phyloP scores from a whole-genome alignment of 1,140 invertebrate species.

The Heliconius eleuchia region DNA sequence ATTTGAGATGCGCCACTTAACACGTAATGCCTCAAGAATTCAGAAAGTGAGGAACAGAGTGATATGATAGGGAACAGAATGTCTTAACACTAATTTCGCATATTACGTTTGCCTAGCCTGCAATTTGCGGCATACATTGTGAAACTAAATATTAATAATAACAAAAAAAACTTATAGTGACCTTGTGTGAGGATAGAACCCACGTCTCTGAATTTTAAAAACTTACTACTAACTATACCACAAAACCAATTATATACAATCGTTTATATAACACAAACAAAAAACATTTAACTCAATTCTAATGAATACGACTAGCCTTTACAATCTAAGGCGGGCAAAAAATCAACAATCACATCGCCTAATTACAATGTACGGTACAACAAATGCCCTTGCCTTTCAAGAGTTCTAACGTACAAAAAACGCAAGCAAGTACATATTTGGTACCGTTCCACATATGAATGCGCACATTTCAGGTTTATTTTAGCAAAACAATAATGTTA shows the following conservation, averaged over 20 bases:
- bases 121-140: too few relatives aligned
- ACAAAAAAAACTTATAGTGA: too few relatives aligned
- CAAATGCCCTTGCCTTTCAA: conserved; percentile 8
- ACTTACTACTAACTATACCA: too few relatives aligned
- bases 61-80: too few relatives aligned
- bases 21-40: too few relatives aligned
- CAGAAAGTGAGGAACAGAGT: too few relatives aligned
- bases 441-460: not conserved
- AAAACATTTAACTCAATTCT: conserved; percentile 4
- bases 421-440: not conserved
- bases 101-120: too few relatives aligned
- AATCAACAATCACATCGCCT: conserved; percentile 13
- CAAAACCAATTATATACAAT: not conserved
- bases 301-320: conserved; percentile 5
- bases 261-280: not conserved
- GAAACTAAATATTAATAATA: too few relatives aligned
- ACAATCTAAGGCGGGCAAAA: conserved; percentile 13
- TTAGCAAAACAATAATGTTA: conserved; percentile 52
- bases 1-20: too few relatives aligned
- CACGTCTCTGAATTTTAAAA: too few relatives aligned
- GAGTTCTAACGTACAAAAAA: not conserved
- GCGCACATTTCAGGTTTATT: conserved; percentile 21
- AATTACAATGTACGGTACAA: conserved; percentile 7
- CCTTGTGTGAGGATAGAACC: too few relatives aligned
- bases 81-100: too few relatives aligned